Percentiles rank a stretch among this genome's conserved stretches.
phyloP scores from a whole-genome alignment of 1,140 invertebrate species.

The Drosophila tsacasi region DNA sequence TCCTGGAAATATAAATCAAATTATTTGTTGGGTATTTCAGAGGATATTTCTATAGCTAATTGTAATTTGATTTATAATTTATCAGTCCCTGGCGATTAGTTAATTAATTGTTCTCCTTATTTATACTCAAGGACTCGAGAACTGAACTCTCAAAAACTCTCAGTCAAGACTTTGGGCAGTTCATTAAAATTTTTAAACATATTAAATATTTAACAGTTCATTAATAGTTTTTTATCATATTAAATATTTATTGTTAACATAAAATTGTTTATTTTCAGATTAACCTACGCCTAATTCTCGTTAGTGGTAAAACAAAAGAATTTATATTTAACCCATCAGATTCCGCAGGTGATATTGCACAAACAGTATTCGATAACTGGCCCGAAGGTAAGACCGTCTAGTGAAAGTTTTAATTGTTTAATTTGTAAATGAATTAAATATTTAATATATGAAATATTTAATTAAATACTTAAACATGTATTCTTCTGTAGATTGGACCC shows the following conservation, averaged over 20 bases:
- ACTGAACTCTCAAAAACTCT: too few species aligned
- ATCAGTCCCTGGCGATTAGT: not conserved
- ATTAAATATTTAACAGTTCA: not conserved
- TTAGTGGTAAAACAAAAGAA: conserved; percentile 99
- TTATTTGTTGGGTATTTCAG: not conserved
- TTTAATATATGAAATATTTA: too few species aligned
- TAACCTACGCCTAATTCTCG: conserved; percentile 98
- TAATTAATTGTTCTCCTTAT: not conserved
- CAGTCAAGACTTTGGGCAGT: too few species aligned
- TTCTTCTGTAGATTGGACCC: conserved; percentile 94
- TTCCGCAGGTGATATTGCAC: conserved; percentile 98
- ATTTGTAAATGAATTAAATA: not conserved
- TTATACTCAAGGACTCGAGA: too few species aligned
- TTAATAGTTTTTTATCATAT: not conserved
- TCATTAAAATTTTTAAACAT: not conserved
- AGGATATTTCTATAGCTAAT: not conserved
- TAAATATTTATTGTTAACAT: not conserved
- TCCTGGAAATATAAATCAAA: too few species aligned
- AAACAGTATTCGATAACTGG: conserved; percentile 99
- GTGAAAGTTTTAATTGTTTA: not conserved
- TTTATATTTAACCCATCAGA: conserved; percentile 98
- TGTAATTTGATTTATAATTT: not conserved
- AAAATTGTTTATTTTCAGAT: conserved; percentile 89
- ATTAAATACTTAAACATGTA: not conserved
- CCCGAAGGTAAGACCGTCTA: conserved; percentile 91